Evolutionary conservation across 2,113 vertebrate species (phyloP).

Genomic region (Nyctereutes procyonoides): DNA sequence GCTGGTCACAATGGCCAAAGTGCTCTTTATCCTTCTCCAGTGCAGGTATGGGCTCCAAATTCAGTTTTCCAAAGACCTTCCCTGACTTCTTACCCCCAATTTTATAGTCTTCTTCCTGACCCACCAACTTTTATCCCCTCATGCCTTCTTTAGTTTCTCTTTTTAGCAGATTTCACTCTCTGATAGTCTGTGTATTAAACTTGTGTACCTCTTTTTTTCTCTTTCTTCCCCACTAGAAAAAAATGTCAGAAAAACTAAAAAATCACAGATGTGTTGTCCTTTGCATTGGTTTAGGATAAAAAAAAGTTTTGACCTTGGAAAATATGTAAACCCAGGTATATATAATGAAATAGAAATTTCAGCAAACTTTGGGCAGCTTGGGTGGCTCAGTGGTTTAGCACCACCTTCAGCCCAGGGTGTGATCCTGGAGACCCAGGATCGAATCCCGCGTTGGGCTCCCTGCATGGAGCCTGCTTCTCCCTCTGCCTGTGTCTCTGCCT

Average conservation of each 20-base stretch:
- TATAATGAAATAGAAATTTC: slow-evolving; percentile 9
- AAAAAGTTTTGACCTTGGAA: neutral
- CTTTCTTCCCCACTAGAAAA: neutral
- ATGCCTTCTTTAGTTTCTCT: neutral
- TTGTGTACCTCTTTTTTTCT: neutral
- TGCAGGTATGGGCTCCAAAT: neutral
- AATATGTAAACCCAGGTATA: neutral
- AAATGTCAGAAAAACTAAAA: neutral
- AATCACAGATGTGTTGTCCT: neutral
- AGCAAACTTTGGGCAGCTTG: no score
- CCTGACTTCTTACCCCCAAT: no score
- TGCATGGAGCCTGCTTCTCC: no score
- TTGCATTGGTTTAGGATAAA: neutral
- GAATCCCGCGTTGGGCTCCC: no score
- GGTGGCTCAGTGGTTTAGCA: no score
- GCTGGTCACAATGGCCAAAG: neutral
- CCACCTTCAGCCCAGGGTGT: no score
- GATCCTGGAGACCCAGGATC: no score
- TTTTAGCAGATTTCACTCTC: neutral
- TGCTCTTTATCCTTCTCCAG: neutral
- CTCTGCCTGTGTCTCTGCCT: no score
- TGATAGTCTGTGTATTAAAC: neutral
- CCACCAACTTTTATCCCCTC: no score
- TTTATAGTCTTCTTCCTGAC: neutral
- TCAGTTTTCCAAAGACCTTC: neutral